A percentile compares a stretch with the other conserved stretches of the same genome.
Conservation (phyloP, 2,797 vertebrate genomes). For the Adelosebastes latens region DNA sequence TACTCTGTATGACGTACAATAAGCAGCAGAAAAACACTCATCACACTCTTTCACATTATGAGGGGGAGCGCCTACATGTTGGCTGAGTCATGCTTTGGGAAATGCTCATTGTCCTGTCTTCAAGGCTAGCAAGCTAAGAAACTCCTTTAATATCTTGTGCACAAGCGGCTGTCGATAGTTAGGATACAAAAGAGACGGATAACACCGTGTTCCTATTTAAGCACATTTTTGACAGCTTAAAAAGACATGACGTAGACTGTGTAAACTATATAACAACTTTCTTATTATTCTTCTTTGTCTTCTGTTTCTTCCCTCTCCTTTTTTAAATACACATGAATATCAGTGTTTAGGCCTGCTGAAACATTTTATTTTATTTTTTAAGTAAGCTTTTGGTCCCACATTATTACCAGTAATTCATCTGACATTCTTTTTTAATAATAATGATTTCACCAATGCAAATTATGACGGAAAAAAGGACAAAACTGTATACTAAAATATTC, state of each 20-base stretch:
- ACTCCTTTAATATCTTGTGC: not conserved
- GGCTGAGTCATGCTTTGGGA: constrained; percentile 15
- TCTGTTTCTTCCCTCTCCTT: not conserved
- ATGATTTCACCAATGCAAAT: not conserved
- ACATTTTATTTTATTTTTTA: not conserved
- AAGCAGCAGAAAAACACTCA: constrained; percentile 22
- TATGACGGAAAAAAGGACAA: not conserved
- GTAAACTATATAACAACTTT: not conserved
- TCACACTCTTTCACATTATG: not conserved
- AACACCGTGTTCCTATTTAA: not conserved
- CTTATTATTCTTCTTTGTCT: not conserved
- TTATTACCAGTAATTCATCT: not conserved
- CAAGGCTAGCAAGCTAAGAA: not conserved
- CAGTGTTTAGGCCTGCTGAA: not conserved
- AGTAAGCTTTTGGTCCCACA: not conserved
- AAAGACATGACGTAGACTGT: not conserved
- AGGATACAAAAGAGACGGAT: not conserved
- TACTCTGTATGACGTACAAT: not conserved
- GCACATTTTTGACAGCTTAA: not conserved
- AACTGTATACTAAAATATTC: not conserved
- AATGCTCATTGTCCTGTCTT: constrained; percentile 30
- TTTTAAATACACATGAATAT: not conserved
- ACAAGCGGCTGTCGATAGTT: not conserved
- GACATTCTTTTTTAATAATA: not conserved
- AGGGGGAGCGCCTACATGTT: not conserved